Evolutionary conservation across 2,113 vertebrate species (phyloP).

Genomic region (Seriola dumerili): DNA sequence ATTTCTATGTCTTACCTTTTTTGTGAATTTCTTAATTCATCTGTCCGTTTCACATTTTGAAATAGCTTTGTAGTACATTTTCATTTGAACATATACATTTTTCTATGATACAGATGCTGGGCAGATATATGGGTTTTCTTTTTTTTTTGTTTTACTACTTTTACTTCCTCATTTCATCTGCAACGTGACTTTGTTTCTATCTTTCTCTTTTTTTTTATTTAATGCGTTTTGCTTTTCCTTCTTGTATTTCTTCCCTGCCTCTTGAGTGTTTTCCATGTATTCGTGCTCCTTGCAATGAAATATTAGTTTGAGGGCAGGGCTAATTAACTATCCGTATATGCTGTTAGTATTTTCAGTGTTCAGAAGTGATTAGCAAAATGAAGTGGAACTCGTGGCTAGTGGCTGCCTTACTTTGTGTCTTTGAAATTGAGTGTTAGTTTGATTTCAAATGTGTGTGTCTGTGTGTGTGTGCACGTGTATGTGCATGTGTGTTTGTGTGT

Average conservation of each 20-base stretch:
- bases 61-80: neutral
- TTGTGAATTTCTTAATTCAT: neutral
- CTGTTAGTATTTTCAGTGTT: conserved; percentile 59
- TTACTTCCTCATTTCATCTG: neutral
- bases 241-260: neutral
- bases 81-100: neutral
- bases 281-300: conserved; percentile 29
- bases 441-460: conserved; percentile 8
- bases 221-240: conserved; percentile 10
- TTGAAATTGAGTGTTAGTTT: conserved; percentile 46
- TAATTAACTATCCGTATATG: conserved; percentile 58
- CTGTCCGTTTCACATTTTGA: neutral
- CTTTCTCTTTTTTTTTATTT: neutral
- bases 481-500: neutral
- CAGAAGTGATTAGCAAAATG: conserved; percentile 56
- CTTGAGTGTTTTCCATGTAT: conserved; percentile 6
- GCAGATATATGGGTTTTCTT: neutral
- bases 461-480: too few species aligned
- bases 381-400: conserved; percentile 57
- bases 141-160: neutral
- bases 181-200: neutral
- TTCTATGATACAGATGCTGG: neutral
- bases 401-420: conserved; percentile 38
- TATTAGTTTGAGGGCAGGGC: conserved; percentile 48
- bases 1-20: neutral